phyloP scores from a whole-genome alignment of 2,113 vertebrate genomes.

The Brachyhypopomus occidentalis region DNA sequence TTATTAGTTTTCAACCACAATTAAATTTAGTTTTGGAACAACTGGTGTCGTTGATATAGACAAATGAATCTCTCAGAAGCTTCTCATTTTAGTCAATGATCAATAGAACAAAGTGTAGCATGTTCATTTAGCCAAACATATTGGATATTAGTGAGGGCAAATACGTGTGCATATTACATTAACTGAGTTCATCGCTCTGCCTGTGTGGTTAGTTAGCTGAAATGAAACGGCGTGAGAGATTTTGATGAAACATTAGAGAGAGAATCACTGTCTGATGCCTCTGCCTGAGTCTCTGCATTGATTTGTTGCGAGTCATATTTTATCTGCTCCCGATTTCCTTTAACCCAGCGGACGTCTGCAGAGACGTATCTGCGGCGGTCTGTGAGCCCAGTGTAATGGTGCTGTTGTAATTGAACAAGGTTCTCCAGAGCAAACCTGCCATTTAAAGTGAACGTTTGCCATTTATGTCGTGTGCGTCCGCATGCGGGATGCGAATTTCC shows the following conservation, averaged over 20 bases:
- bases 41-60: neutral
- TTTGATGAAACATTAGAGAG: conserved; percentile 17
- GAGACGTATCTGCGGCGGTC: neutral
- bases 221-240: conserved; percentile 26
- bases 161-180: conserved; percentile 4
- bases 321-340: neutral
- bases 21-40: neutral
- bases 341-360: neutral
- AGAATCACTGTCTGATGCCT: neutral
- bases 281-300: conserved; percentile 20
- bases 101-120: conserved; percentile 16
- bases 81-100: conserved; percentile 6
- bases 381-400: neutral
- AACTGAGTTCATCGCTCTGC: neutral
- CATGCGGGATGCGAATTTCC: neutral
- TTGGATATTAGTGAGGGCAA: neutral
- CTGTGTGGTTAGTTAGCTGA: conserved; percentile 35
- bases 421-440: neutral
- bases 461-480: neutral
- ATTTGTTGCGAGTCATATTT: conserved; percentile 34
- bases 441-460: neutral
- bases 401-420: conserved; percentile 2
- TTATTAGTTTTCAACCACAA: neutral
- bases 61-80: neutral
- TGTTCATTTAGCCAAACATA: conserved; percentile 34